Evolutionary conservation across 2,113 vertebrate genomes (phyloP).

Genomic region (Bujurquina vittata): DNA sequence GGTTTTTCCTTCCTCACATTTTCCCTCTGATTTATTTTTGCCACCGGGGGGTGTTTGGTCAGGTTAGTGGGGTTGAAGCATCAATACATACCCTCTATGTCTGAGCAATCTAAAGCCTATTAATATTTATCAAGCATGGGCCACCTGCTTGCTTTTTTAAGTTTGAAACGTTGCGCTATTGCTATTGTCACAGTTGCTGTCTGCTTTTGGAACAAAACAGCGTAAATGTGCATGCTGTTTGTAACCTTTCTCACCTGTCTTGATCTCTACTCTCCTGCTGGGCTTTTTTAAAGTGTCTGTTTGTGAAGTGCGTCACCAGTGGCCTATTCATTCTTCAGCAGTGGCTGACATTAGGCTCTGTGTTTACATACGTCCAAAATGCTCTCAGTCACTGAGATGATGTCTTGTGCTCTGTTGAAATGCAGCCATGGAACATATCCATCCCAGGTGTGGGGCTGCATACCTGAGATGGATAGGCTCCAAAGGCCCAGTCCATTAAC

Average conservation of each 20-base stretch:
- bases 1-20: background rate
- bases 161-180: slow-evolving; percentile 20
- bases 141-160: background rate
- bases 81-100: background rate
- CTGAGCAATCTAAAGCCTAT: slow-evolving; percentile 1
- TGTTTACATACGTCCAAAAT: slow-evolving; percentile 53
- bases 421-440: slow-evolving; percentile 36
- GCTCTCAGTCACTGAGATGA: slow-evolving; percentile 43
- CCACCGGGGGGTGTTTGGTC: background rate
- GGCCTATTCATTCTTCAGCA: slow-evolving; percentile 48
- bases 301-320: slow-evolving; percentile 29
- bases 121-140: slow-evolving; percentile 3
- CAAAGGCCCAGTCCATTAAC: slow-evolving; percentile 72
- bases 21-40: background rate
- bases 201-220: slow-evolving; percentile 23
- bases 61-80: background rate
- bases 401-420: slow-evolving; percentile 38
- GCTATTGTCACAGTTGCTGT: slow-evolving; percentile 3
- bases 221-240: slow-evolving; percentile 22
- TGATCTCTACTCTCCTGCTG: slow-evolving; percentile 1
- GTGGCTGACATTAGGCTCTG: slow-evolving; percentile 37
- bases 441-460: slow-evolving; percentile 38
- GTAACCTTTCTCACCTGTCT: slow-evolving; percentile 37
- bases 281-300: slow-evolving; percentile 30
- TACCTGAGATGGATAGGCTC: slow-evolving; percentile 64